Percentiles rank a stretch among this genome's conserved stretches.
Evolutionary conservation across 2,113 vertebrate species (phyloP).

Genomic region (Damaliscus lunatus): DNA sequence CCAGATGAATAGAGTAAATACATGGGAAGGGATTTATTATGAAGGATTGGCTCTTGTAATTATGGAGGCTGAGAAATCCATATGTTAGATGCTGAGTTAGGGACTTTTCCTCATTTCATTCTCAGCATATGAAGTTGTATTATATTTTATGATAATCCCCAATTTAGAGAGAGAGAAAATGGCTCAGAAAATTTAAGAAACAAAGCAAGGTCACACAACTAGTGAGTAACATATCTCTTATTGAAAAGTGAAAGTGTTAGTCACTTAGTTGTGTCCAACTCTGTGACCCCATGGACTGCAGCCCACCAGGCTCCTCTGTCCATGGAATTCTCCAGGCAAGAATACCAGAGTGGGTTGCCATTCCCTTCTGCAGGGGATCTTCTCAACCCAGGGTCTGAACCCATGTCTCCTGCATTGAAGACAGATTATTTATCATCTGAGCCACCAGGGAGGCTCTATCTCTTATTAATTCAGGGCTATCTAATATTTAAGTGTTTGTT

Average conservation of each 20-base stretch:
- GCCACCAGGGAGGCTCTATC: neutral
- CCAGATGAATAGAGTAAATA: neutral
- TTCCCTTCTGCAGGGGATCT: neutral
- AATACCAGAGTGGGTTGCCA: accelerated
- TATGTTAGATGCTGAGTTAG: neutral
- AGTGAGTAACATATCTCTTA: neutral
- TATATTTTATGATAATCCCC: neutral
- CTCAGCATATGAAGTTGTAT: neutral
- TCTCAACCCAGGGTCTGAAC: neutral
- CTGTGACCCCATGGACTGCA: neutral
- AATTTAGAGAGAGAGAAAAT: slow-evolving; percentile 2
- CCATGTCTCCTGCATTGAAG: neutral
- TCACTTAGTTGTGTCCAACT: neutral
- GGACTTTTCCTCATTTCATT: neutral
- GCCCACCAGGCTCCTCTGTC: neutral
- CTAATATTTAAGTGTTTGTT: neutral
- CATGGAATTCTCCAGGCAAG: neutral
- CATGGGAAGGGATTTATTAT: neutral
- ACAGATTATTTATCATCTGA: neutral
- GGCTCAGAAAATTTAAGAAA: slow-evolving; percentile 34
- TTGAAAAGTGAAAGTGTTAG: neutral
- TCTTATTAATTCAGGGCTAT: neutral
- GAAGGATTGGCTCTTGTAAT: neutral
- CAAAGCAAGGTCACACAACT: neutral
- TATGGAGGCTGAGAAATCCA: neutral